Evolutionary conservation across 2,797 vertebrate species (phyloP).

Genomic region (Taenioides sp.): DNA sequence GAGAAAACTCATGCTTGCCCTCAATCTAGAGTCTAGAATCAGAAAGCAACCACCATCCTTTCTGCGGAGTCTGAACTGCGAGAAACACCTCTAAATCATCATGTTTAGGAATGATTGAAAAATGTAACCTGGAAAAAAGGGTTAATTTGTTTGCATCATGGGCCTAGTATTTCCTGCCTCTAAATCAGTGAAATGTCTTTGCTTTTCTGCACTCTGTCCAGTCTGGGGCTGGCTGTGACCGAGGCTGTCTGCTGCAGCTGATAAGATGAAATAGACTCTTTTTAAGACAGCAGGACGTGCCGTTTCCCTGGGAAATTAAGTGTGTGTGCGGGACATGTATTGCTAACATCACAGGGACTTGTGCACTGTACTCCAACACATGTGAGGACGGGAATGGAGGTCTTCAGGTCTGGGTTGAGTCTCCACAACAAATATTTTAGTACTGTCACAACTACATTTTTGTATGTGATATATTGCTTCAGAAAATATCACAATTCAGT

Average conservation of each 20-base stretch:
- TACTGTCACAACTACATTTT: no score
- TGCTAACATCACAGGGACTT: conserved; percentile 6
- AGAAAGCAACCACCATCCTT: conserved; percentile 9
- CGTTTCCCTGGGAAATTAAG: conserved; percentile 40
- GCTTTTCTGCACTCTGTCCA: conserved; percentile 29
- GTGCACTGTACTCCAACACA: no score
- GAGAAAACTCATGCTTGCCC: neutral
- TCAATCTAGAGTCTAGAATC: neutral
- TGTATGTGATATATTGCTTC: no score
- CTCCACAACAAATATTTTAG: no score
- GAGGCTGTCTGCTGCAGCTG: conserved; percentile 55
- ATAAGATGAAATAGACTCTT: conserved; percentile 63
- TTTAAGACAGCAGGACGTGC: conserved; percentile 52
- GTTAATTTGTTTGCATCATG: conserved; percentile 12
- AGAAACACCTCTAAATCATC: conserved; percentile 4
- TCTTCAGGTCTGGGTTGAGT: neutral
- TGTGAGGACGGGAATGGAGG: neutral
- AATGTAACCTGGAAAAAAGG: conserved; percentile 12
- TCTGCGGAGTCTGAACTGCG: conserved; percentile 1
- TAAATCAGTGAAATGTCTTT: conserved; percentile 9
- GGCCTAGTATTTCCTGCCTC: conserved; percentile 10
- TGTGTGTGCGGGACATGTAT: conserved; percentile 16
- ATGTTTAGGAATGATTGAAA: conserved; percentile 1
- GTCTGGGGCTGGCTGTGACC: conserved; percentile 31
- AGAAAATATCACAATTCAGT: no score